A percentile compares a stretch with the other conserved stretches of the same genome.
Conservation (phyloP, 2,113 vertebrate species). For the Ameiurus melas region DNA sequence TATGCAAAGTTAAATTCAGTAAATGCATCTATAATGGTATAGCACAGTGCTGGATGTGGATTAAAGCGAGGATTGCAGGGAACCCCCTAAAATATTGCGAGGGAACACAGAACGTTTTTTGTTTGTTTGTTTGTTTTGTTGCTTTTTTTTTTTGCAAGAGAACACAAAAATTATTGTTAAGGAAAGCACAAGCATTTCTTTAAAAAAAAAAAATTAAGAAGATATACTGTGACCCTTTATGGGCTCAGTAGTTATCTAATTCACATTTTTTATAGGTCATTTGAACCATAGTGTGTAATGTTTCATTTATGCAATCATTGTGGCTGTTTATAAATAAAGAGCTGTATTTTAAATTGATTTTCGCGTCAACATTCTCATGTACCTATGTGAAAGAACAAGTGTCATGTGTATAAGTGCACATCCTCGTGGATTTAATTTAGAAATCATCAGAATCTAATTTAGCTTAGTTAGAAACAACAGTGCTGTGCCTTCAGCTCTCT, state of each 20-base stretch:
- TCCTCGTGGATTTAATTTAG: constrained; percentile 72
- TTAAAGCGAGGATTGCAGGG: background rate
- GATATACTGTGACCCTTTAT: background rate
- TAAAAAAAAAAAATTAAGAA: background rate
- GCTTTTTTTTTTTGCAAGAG: background rate
- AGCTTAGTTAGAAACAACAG: constrained; percentile 67
- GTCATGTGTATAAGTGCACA: constrained; percentile 38
- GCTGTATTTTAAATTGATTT: constrained; percentile 5
- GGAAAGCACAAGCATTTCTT: background rate
- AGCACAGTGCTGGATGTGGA: background rate
- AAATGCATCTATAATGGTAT: background rate
- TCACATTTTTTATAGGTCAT: background rate
- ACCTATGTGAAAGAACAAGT: constrained; percentile 47
- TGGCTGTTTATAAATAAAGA: constrained; percentile 12
- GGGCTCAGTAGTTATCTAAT: background rate
- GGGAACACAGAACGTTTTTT: background rate
- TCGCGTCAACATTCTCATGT: background rate
- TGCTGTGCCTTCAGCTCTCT: constrained; percentile 61
- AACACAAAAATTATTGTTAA: background rate
- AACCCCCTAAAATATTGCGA: background rate
- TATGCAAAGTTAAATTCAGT: background rate
- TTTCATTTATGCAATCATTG: background rate
- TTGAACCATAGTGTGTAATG: background rate
- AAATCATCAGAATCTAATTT: constrained; percentile 72
- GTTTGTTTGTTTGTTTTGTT: too few species aligned